A percentile compares a stretch with the other conserved stretches of the same genome.
Conservation (phyloP, 64 coral and sea anemone genomes). For the Catalaphyllia jardinei region DNA sequence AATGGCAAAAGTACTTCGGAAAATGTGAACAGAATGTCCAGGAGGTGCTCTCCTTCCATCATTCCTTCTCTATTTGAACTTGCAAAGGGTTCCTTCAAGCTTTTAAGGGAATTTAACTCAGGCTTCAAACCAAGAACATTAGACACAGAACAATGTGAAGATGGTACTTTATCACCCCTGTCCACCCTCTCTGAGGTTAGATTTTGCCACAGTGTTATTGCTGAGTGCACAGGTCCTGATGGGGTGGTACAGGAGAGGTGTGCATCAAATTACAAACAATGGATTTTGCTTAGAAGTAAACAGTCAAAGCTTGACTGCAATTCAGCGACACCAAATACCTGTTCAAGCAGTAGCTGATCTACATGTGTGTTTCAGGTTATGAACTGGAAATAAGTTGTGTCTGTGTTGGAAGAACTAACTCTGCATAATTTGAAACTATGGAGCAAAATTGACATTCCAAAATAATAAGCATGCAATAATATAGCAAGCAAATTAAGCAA, state of each 20-base stretch:
- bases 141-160: not conserved
- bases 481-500: no score
- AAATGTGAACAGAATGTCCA: not conserved
- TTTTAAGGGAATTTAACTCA: constrained; percentile 5
- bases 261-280: constrained; percentile 28
- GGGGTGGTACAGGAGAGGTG: constrained; percentile 23
- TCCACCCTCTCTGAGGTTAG: constrained; percentile 14
- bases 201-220: constrained; percentile 20
- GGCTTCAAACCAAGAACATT: not conserved
- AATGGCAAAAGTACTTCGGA: not conserved
- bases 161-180: not conserved
- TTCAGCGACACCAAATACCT: not conserved
- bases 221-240: not conserved
- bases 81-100: constrained; percentile 12
- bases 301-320: not conserved
- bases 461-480: no score
- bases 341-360: not conserved
- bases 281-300: not conserved
- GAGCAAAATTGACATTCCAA: no score
- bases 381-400: no score
- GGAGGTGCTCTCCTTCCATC: not conserved
- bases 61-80: constrained; percentile 30
- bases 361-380: not conserved
- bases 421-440: no score
- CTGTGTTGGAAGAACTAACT: no score